Base-by-base conservation (phyloP, 2,888 invertebrate genomes). In the Exocentrus adspersus region DNA sequence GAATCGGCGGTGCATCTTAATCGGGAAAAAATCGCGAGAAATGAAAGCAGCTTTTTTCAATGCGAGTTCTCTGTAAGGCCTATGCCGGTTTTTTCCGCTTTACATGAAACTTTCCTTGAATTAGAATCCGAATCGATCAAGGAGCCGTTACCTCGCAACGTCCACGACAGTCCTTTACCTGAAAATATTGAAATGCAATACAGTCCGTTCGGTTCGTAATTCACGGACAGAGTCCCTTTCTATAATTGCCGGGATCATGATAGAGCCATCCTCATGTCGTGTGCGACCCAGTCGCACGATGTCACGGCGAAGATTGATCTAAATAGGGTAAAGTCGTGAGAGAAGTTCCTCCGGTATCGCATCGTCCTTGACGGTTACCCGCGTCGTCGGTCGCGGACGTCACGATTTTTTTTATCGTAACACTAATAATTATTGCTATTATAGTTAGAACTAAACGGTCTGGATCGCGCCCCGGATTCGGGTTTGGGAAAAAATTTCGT, bases 241-340 rank as follows among this genome's bases (percentile, higher is more conserved):
- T 67, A 71, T 75, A 77, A 75, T 73, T 75, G 75, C 70, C 71
- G 69, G 70, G 71, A 73, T 75, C 75, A 73, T 73, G 77, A 77
- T 77, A 73, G 75, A 76, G 77, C 73, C 74, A 73, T 75, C 72
- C 73, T 73, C 69, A n/a, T n/a, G 71, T 77, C 76, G 75, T 77
- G 76, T 75, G 75, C 69, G 71, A 70, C 68, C 64, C 64, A 71
- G 75, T 72, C 72, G 72, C 77, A 78, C 76, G 77, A 75, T 76
- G 75, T 76, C 77, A 75, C 77, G 76, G 72, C 64, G 60, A 69
- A 77, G 76, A 76, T 76, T 78, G 78, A 77, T 78, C 78, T 78
- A 77, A 77, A 78, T 78, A 76, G 76, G 76, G 76, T 77, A 77
- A 76, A 78, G 74, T 78, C 78, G 78, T 78, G 77, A 76, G 72